Evolutionary conservation across 1,140 invertebrate genomes (phyloP).

Genomic region (Drosophila orosa): DNA sequence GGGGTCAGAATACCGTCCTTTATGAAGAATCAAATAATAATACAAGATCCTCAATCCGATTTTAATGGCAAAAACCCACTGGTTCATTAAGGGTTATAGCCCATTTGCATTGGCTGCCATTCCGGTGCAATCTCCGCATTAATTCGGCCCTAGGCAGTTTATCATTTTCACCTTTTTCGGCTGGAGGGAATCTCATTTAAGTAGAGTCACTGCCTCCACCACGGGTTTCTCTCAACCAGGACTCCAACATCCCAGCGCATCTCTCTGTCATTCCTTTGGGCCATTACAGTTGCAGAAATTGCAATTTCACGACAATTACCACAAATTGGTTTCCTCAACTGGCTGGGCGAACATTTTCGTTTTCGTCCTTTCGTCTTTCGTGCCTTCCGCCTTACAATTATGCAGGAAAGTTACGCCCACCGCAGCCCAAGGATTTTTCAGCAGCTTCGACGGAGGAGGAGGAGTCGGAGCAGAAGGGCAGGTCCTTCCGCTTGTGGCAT

Average conservation of each 20-base stretch:
- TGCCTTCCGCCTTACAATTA: constrained; percentile 62
- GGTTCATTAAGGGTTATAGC: constrained; percentile 24
- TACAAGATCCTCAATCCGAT: not conserved
- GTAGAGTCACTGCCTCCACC: constrained; percentile 31
- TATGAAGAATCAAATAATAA: no score
- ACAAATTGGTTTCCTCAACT: constrained; percentile 82
- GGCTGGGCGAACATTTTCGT: constrained; percentile 64
- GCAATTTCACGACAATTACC: constrained; percentile 82
- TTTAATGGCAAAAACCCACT: not conserved
- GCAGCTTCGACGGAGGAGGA: not conserved
- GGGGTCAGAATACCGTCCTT: no score
- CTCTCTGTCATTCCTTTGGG: constrained; percentile 46
- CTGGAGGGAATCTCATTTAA: constrained; percentile 42
- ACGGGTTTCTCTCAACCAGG: not conserved
- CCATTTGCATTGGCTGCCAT: constrained; percentile 34
- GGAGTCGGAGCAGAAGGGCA: constrained; percentile 3
- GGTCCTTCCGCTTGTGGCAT: constrained; percentile 43
- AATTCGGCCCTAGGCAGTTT: constrained; percentile 53
- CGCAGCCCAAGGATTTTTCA: constrained; percentile 58
- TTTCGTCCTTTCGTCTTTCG: constrained; percentile 24
- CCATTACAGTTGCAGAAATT: constrained; percentile 81
- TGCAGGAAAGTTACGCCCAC: constrained; percentile 59
- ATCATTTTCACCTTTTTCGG: constrained; percentile 55
- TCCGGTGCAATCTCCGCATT: constrained; percentile 51
- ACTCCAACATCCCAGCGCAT: constrained; percentile 20